Conservation (phyloP, 2,888 invertebrate genomes). For the Ophonus ardosiacus region DNA sequence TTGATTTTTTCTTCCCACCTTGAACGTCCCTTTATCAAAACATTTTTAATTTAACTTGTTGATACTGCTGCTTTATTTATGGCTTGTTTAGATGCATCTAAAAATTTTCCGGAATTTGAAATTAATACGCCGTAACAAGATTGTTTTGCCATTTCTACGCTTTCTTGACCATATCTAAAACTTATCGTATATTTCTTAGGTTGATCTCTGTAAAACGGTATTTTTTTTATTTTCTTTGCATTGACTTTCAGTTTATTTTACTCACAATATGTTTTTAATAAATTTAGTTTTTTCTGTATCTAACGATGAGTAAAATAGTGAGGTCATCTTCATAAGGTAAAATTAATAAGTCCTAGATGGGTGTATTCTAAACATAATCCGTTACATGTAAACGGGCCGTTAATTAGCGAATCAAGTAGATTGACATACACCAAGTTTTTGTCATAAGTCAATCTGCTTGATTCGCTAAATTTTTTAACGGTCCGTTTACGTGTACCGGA, state of each 20-base stretch:
- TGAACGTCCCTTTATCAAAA: not conserved
- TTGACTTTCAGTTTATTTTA: not conserved
- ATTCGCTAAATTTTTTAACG: too few species aligned
- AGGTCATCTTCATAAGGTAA: not conserved
- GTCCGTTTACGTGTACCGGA: too few species aligned
- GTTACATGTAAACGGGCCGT: too few species aligned
- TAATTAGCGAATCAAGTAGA: too few species aligned
- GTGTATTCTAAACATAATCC: too few species aligned
- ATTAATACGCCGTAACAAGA: not conserved
- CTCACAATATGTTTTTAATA: not conserved
- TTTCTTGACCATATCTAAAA: not conserved
- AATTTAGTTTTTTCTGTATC: not conserved
- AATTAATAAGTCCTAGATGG: not conserved
- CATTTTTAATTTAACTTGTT: not conserved
- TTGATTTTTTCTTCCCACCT: too few species aligned
- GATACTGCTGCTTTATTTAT: not conserved
- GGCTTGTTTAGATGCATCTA: conserved; percentile 2
- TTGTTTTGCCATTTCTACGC: not conserved
- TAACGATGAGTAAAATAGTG: not conserved
- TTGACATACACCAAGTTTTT: too few species aligned
- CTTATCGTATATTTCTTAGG: not conserved
- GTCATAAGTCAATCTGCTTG: too few species aligned
- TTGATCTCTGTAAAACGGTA: not conserved
- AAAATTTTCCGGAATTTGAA: not conserved
- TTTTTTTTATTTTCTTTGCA: not conserved